Percentiles rank a stretch among this genome's conserved stretches.
These are phyloP conservation scores for Martes martes DNA, from an alignment of 2,113 vertebrate genomes.

Conservation along the genomic window DNA sequence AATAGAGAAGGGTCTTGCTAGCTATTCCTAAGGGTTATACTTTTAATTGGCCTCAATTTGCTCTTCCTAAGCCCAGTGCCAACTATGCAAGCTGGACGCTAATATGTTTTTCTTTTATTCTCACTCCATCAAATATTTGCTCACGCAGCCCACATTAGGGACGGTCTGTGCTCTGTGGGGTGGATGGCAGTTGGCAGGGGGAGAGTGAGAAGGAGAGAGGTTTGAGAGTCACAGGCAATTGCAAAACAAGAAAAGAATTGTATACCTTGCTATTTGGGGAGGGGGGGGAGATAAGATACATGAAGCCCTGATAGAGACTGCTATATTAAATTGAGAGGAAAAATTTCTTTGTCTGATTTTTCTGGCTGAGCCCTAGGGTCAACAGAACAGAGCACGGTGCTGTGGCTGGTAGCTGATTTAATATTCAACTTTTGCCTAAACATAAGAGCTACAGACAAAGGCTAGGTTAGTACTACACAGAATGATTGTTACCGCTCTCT, in stretches of 20 bases:
- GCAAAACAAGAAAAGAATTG: not conserved
- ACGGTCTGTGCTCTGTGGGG: not conserved
- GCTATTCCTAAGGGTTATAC: not conserved
- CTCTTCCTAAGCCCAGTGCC: not conserved
- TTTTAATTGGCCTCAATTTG: slow-evolving; percentile 42
- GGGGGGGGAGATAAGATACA: not conserved
- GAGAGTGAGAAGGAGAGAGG: not conserved
- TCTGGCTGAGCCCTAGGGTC: not conserved
- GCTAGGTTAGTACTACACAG: not conserved
- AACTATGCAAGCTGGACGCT: not conserved
- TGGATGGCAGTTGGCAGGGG: not conserved
- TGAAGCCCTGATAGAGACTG: slow-evolving; percentile 18
- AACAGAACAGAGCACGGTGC: not conserved
- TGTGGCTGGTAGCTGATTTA: not conserved
- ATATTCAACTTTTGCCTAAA: slow-evolving; percentile 25
- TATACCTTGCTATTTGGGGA: not conserved
- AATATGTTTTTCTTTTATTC: not conserved
- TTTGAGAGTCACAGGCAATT: not conserved
- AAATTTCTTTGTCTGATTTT: slow-evolving; percentile 32
- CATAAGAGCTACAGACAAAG: not conserved
- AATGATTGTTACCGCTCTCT: not conserved
- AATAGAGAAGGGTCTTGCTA: not conserved
- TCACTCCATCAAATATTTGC: not conserved
- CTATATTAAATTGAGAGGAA: slow-evolving; percentile 55
- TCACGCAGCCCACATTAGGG: not conserved